Evolutionary conservation across 1,140 invertebrate species (phyloP), one percentile per base, ranked within the genome.

Genomic region (Cotesia glomerata): DNA sequence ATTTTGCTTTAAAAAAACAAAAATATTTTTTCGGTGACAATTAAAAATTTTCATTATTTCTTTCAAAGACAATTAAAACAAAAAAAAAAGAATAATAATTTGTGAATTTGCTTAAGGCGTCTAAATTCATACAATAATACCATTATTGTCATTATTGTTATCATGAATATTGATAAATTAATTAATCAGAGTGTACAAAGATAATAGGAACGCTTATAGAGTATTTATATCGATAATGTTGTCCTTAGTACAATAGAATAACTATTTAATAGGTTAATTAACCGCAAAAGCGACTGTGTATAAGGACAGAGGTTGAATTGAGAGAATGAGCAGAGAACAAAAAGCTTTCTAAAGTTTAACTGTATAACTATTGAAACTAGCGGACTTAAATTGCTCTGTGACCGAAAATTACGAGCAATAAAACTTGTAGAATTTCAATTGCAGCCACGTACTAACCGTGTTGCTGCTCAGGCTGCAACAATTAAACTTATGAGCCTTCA

Each of bases 251-350:
- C 14, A 7, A 26, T 18, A 16, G 11, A 58, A 54, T 68, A 11
- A 9, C 3, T 45, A 36, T 56, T 56, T 78, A 69, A 78, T 72
- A 71, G 70, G 70, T 71, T 75, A 78, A 78, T 76, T 76, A 75
- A 73, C 71, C 67, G 67, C 18, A 52, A 58, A 51, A 56, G 45
- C 18, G 52, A 52, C 14, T 70, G 63, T 52, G 69, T 67, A 34
- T 66, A 68, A 39, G 71, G 63, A 9, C 49, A 39, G 39, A 39
- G 39, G 11, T 39, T 39, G 11, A 39, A 39, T 39, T 39, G 39
- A 39, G 39, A 39, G 39, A 39, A 39, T 39, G 39, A 5, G 16
- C 18, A 49, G 52, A 9, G 39, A 8, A 52, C 11, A 66, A 52
- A 66, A 66, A 66, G 39, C 18, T 51, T 13, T 5, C 26, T 71